These are phyloP conservation scores for Ganaspis sp. DNA, from an alignment of 1,140 invertebrate species.

Conservation along the genomic window DNA sequence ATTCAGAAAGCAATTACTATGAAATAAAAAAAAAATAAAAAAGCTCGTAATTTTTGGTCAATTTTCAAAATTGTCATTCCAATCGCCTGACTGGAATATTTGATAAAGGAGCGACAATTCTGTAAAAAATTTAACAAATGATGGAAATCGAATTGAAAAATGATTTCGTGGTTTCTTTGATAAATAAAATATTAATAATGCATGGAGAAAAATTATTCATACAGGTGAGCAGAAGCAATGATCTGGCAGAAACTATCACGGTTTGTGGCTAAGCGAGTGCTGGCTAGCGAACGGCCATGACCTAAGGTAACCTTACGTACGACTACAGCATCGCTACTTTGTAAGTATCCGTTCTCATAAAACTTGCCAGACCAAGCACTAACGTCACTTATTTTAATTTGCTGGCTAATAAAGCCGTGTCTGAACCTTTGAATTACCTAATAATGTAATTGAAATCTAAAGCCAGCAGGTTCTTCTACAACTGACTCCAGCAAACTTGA, in stretches of 20 bases:
- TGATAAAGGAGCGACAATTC: too few relatives aligned
- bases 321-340: constrained; percentile 23
- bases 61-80: background rate
- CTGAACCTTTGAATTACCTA: background rate
- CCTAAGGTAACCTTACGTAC: constrained; percentile 18
- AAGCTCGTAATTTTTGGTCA: too few relatives aligned
- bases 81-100: too few relatives aligned
- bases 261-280: constrained; percentile 8
- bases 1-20: too few relatives aligned
- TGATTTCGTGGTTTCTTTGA: background rate
- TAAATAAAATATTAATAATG: constrained; percentile 30
- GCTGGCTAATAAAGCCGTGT: background rate
- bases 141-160: background rate
- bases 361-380: background rate
- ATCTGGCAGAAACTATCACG: constrained; percentile 28
- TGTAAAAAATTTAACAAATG: too few relatives aligned
- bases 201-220: constrained; percentile 28
- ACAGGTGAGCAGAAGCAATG: constrained; percentile 21
- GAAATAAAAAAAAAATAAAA: too few relatives aligned
- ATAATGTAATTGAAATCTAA: background rate
- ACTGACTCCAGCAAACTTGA: too few relatives aligned
- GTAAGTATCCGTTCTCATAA: background rate
- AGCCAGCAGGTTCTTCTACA: background rate
- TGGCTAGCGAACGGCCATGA: constrained; percentile 8
- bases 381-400: constrained; percentile 11